Evolutionary conservation across 1,140 invertebrate genomes (phyloP), one percentile per base, ranked within the genome.

Genomic region (Calephelis nemesis): DNA sequence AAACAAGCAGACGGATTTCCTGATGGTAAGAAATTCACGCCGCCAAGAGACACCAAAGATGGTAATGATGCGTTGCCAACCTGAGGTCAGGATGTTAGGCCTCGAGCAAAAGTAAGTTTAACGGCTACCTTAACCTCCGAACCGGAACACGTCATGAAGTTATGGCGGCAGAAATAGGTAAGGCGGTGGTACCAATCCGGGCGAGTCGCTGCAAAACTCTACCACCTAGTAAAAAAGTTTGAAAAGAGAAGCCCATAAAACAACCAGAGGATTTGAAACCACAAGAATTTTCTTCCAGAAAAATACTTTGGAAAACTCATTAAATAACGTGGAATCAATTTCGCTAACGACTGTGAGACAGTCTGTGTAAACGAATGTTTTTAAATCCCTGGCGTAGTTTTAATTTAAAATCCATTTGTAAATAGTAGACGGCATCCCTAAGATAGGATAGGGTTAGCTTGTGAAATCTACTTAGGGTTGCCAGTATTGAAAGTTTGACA

Each of bases 391-490:
- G 47, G 13, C 69, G 74, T 72, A 71, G 69, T 75, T 77, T 78
- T 76, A 74, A 76, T 76, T 74, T 74, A 74, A 78, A 76, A 76
- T 71, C 69, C 72, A 78, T 77, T 77, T 68, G 68, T 71, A 72
- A 71, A 76, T 68, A 62, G 67, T 60, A 39, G 5, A 40, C 11
- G 30, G 54, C 19, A 39, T 39, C 9, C 8, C 30, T 58, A 12
- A 2, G 30, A 30, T 30, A 30, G 4, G 10, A 58, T 12, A 58
- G 39, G 39, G 39, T 2, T 40, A 42, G 12, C 54, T 58, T 58
- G 54, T 19, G 10, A 60, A 60, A 60, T 60, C 11, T 60, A n/a
- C 54, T 60, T 60, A 60, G 54, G 54, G 54, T 39, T 60, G 39
- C 39, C 54, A 60, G 6, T 1, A 8, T 45, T 45, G 42, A 45